These are phyloP conservation scores for Drosophila bipectinata DNA, from an alignment of 1,140 invertebrate species.

Conservation along the genomic window DNA sequence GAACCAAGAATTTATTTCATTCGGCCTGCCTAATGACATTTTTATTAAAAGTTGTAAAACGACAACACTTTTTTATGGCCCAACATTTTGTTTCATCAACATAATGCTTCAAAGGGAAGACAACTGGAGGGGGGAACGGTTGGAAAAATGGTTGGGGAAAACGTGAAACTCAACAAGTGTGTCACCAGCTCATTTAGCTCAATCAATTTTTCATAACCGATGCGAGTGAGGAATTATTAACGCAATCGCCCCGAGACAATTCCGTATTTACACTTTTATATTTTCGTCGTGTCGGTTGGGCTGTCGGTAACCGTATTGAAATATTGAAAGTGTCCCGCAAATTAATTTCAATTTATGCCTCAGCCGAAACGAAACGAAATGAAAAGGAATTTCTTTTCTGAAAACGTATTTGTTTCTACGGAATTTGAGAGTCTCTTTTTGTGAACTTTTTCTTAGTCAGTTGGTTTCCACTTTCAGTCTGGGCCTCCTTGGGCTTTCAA, in stretches of 20 bases:
- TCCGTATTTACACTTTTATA: conserved; percentile 44
- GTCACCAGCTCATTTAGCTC: conserved; percentile 81
- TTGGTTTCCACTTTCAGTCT: conserved; percentile 35
- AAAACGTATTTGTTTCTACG: conserved; percentile 50
- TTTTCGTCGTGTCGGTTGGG: background rate
- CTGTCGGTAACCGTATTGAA: conserved; percentile 46
- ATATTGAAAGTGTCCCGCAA: conserved; percentile 78
- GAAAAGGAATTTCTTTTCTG: conserved; percentile 60
- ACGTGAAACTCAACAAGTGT: conserved; percentile 73
- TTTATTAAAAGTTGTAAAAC: conserved; percentile 77
- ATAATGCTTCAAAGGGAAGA: conserved; percentile 27
- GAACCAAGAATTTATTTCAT: conserved; percentile 57
- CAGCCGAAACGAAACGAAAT: conserved; percentile 24
- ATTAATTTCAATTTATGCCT: conserved; percentile 76
- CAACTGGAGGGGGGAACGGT: background rate
- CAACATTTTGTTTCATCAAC: conserved; percentile 62
- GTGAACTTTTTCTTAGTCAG: conserved; percentile 46
- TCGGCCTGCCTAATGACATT: conserved; percentile 63
- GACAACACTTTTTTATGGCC: conserved; percentile 63
- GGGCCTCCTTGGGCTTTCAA: conserved; percentile 25
- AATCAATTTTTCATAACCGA: conserved; percentile 78
- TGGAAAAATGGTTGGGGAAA: conserved; percentile 25
- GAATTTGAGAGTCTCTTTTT: conserved; percentile 42
- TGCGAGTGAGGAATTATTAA: conserved; percentile 70
- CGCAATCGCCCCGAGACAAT: conserved; percentile 55